Evolutionary conservation across 2,888 invertebrate species (phyloP).

Genomic region (Phyto melanocephala): DNA sequence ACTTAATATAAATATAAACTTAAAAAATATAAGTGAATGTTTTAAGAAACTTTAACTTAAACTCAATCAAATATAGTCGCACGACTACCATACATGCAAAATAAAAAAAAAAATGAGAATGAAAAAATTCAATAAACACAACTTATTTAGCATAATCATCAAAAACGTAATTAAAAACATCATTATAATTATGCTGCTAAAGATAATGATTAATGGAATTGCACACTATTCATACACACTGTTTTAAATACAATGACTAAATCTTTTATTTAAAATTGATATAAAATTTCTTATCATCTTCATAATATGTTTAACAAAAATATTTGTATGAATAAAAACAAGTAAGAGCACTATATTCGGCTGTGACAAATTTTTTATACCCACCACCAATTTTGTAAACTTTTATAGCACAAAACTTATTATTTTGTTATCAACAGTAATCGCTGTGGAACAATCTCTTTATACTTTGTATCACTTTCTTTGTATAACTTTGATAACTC

Average conservation of each 20-base stretch:
- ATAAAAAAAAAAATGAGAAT: neutral
- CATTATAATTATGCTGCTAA: constrained; percentile 15
- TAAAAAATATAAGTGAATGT: constrained; percentile 26
- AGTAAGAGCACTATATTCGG: too few relatives aligned
- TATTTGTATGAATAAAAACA: too few relatives aligned
- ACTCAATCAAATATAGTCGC: neutral
- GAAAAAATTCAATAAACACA: neutral
- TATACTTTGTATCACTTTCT: too few relatives aligned
- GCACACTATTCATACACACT: constrained; percentile 21
- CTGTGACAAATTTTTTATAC: too few relatives aligned
- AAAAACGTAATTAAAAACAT: constrained; percentile 10
- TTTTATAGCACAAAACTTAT: too few relatives aligned
- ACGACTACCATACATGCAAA: constrained; percentile 22
- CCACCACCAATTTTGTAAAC: too few relatives aligned
- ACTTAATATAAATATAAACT: neutral
- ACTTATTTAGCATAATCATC: constrained; percentile 8
- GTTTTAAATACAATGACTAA: constrained; percentile 58
- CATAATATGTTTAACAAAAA: constrained; percentile 37
- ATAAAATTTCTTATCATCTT: constrained; percentile 54
- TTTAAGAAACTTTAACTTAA: too few relatives aligned
- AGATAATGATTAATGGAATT: constrained; percentile 29
- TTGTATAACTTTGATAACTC: too few relatives aligned
- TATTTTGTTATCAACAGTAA: too few relatives aligned
- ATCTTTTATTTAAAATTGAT: constrained; percentile 47
- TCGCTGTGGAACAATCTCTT: too few relatives aligned